A percentile compares a stretch with the other conserved stretches of the same genome.
These are phyloP conservation scores for Ochotona curzoniae DNA, from an alignment of 2,113 vertebrate species.

Conservation along the genomic window DNA sequence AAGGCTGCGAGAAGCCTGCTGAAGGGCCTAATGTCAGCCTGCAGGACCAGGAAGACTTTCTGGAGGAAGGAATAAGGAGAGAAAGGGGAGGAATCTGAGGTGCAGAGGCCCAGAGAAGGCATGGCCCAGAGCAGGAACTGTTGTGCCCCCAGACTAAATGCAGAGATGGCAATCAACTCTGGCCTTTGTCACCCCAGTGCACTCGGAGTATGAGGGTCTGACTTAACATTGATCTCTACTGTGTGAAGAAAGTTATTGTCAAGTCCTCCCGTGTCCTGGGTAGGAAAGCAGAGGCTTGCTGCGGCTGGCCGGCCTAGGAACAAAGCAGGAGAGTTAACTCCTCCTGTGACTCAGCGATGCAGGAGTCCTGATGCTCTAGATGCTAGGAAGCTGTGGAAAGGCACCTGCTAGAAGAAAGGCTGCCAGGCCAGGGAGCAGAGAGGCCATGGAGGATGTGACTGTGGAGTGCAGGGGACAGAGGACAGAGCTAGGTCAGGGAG, in stretches of 20 bases:
- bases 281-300: background rate
- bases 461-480: background rate
- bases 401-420: background rate
- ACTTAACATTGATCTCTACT: background rate
- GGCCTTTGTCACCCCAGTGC: too few relatives aligned
- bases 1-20: background rate
- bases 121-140: background rate
- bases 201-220: background rate
- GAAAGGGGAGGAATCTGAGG: background rate
- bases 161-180: background rate
- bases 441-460: background rate
- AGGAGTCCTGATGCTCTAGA: background rate
- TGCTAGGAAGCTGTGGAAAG: background rate
- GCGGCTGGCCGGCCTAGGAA: background rate
- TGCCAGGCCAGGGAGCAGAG: background rate
- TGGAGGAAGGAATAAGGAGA: background rate
- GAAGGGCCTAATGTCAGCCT: background rate
- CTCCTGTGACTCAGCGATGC: rapidly evolving
- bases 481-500: background rate
- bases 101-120: background rate
- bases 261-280: background rate
- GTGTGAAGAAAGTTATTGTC: background rate
- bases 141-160: background rate
- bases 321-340: background rate
- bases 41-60: background rate